Conservation (phyloP, 2,113 vertebrate genomes). For the Nothoprocta perdicaria region DNA sequence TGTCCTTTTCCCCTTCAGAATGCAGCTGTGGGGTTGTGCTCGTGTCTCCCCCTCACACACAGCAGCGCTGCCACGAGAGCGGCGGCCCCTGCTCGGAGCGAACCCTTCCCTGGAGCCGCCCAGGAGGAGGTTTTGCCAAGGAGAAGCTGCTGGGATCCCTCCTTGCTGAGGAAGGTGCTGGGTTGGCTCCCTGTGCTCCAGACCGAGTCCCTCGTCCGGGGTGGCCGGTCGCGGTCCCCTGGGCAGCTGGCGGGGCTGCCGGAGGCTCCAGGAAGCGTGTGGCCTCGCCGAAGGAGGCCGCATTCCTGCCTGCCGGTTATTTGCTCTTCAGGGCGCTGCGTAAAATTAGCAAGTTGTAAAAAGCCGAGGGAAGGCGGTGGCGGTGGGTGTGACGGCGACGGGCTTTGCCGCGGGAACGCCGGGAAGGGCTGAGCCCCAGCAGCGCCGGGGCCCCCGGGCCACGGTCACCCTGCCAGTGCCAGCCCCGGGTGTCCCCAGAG, state of each 20-base stretch:
- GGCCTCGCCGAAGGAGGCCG: conserved; percentile 72
- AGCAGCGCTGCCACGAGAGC: conserved; percentile 28
- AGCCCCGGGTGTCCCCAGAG: not conserved
- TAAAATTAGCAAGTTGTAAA: conserved; percentile 84
- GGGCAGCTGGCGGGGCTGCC: conserved; percentile 63
- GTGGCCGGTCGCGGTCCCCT: conserved; percentile 63
- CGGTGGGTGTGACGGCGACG: conserved; percentile 70
- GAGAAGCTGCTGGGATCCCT: conserved; percentile 24
- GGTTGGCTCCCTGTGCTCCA: conserved; percentile 18
- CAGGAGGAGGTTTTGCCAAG: not conserved
- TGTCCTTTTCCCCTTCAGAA: conserved; percentile 65
- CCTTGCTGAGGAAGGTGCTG: not conserved
- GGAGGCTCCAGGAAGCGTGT: conserved; percentile 63
- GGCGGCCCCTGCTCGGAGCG: not conserved
- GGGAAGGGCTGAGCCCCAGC: not conserved
- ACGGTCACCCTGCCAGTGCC: not conserved
- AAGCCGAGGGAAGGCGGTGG: conserved; percentile 79
- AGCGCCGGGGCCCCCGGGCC: not conserved
- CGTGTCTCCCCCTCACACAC: conserved; percentile 51
- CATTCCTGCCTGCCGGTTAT: conserved; percentile 77
- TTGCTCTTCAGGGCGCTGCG: conserved; percentile 79
- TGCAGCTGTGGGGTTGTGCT: conserved; percentile 63
- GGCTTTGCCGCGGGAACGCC: conserved; percentile 52
- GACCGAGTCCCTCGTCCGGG: not conserved
- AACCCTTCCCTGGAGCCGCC: conserved; percentile 55